phyloP scores from a whole-genome alignment of 2,113 vertebrate species.

The Nycticebus coucang region DNA sequence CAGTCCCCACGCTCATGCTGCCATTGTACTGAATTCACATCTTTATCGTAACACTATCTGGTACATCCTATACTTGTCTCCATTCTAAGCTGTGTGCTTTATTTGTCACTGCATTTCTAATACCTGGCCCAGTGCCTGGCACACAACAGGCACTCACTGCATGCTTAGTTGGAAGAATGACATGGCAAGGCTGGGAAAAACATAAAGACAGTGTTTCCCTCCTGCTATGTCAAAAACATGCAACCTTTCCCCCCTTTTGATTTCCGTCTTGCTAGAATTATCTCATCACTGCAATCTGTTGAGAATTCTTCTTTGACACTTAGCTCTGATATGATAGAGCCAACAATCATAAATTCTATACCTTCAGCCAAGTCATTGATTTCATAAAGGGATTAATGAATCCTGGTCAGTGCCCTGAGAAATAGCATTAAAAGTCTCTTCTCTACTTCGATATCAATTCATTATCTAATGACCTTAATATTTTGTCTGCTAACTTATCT shows the following conservation, averaged over 20 bases:
- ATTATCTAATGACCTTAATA: conserved; percentile 11
- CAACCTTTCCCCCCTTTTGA: background rate
- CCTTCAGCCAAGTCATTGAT: background rate
- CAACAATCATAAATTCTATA: background rate
- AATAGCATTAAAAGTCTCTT: conserved; percentile 3
- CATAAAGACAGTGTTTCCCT: background rate
- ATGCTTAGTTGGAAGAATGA: background rate
- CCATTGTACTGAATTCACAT: background rate
- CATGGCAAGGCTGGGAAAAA: background rate
- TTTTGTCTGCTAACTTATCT: background rate
- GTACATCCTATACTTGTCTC: background rate
- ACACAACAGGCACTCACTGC: background rate
- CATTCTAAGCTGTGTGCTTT: background rate
- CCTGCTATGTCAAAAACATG: background rate
- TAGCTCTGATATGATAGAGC: background rate
- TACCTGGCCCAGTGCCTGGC: background rate
- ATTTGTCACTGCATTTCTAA: background rate
- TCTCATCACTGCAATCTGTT: background rate
- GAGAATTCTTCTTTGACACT: background rate
- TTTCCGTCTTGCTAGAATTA: background rate
- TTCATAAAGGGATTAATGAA: conserved; percentile 25
- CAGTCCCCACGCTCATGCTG: no score
- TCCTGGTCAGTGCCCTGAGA: background rate
- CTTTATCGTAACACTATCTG: background rate
- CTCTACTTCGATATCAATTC: background rate